Conservation (phyloP, 2,797 vertebrate genomes). For the Oreochromis grahami region DNA sequence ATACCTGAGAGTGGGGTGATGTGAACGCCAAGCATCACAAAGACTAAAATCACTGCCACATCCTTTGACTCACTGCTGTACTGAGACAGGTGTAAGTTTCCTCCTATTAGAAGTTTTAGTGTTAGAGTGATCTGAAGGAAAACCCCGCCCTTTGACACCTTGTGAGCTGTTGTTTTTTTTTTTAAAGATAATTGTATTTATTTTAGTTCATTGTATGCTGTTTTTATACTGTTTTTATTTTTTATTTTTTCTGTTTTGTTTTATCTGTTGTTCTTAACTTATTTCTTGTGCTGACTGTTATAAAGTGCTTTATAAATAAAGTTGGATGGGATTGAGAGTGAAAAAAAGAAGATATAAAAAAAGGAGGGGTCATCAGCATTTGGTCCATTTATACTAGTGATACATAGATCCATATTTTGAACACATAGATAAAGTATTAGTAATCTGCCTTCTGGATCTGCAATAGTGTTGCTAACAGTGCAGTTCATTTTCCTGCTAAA, state of each 20-base stretch:
- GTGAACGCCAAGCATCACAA: background rate
- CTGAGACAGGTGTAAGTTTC: background rate
- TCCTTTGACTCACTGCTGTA: background rate
- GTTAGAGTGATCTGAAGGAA: background rate
- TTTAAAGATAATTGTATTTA: background rate
- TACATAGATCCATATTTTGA: background rate
- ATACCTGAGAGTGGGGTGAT: background rate
- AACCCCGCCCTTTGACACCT: background rate
- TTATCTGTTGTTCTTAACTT: background rate
- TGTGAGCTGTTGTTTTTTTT: background rate
- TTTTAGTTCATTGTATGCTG: background rate
- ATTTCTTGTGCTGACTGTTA: background rate
- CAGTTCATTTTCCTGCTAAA: background rate
- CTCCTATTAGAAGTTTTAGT: background rate
- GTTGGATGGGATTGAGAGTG: background rate
- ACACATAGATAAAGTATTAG: background rate
- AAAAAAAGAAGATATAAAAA: background rate
- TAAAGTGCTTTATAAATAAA: background rate
- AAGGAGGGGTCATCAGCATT: background rate
- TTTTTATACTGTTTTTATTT: background rate
- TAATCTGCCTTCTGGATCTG: background rate
- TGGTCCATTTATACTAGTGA: background rate
- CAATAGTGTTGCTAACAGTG: accelerated
- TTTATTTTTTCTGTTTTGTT: background rate
- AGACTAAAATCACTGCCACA: background rate